Conservation (phyloP, 2,113 vertebrate species). For the Psammodynastes pulverulentus region DNA sequence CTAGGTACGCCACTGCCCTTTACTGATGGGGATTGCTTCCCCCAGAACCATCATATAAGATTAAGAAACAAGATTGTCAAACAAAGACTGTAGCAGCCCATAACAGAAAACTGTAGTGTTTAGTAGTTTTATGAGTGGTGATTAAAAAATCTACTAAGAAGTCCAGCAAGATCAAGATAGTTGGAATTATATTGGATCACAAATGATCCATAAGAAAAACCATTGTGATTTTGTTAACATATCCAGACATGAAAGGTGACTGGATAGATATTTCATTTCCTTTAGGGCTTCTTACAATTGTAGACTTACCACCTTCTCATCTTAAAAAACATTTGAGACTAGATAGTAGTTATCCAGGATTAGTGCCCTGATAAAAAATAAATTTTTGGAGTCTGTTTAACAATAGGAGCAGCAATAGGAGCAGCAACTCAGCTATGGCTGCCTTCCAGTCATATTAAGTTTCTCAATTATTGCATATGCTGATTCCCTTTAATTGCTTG, state of each 20-base stretch:
- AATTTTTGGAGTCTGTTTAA: background rate
- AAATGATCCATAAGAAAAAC: background rate
- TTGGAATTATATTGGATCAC: background rate
- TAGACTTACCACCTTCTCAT: background rate
- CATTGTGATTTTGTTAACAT: background rate
- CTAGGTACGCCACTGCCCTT: too few relatives aligned
- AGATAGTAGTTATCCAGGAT: background rate
- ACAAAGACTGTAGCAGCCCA: background rate
- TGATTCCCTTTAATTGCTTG: background rate
- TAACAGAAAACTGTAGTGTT: background rate
- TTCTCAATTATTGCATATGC: background rate
- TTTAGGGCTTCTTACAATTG: background rate
- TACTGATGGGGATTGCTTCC: background rate
- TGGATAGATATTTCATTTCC: background rate
- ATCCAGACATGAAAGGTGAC: background rate
- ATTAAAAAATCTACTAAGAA: background rate
- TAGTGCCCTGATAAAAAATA: background rate
- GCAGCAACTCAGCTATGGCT: background rate
- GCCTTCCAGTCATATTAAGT: background rate
- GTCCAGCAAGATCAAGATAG: background rate
- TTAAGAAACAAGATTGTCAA: background rate
- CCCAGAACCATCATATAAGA: background rate
- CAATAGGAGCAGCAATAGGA: background rate
- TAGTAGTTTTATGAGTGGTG: background rate
- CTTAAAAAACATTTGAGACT: background rate